Conservation (phyloP, 2,113 vertebrate species). For the Sinocyclocheilus rhinocerous region DNA sequence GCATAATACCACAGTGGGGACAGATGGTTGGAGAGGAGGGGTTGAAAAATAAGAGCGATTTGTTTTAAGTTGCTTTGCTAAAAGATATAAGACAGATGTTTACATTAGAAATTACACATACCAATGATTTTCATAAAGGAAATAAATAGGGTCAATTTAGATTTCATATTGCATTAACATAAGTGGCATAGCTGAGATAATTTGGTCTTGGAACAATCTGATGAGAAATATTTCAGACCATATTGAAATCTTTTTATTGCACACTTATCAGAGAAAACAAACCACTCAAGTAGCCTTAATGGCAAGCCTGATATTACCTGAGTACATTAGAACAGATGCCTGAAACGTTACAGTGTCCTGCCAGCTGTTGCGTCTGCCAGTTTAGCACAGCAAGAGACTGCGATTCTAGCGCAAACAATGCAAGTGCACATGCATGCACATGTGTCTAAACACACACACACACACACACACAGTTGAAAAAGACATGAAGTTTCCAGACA, state of each 20-base stretch:
- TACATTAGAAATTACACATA: background rate
- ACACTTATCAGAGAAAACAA: background rate
- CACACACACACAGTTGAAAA: slow-evolving; percentile 4
- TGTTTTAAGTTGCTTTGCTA: background rate
- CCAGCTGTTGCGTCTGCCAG: slow-evolving; percentile 23
- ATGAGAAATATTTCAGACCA: background rate
- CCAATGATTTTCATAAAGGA: background rate
- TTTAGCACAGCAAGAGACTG: slow-evolving; percentile 25
- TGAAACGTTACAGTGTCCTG: background rate
- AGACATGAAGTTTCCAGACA: slow-evolving; percentile 30
- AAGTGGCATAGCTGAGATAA: background rate
- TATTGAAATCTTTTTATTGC: background rate
- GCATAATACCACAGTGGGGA: background rate
- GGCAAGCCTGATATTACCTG: slow-evolving; percentile 30
- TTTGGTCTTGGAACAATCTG: background rate
- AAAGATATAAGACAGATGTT: background rate
- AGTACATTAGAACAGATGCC: background rate
- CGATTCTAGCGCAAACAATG: background rate
- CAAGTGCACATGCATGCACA: background rate
- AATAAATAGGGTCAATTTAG: background rate
- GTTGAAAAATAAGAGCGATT: background rate
- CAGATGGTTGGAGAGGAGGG: background rate
- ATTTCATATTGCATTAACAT: background rate
- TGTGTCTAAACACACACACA: background rate
- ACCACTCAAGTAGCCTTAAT: slow-evolving; percentile 16